These are phyloP conservation scores for Ridgeia piscesae DNA, from an alignment of 1,140 invertebrate genomes.

Conservation along the genomic window DNA sequence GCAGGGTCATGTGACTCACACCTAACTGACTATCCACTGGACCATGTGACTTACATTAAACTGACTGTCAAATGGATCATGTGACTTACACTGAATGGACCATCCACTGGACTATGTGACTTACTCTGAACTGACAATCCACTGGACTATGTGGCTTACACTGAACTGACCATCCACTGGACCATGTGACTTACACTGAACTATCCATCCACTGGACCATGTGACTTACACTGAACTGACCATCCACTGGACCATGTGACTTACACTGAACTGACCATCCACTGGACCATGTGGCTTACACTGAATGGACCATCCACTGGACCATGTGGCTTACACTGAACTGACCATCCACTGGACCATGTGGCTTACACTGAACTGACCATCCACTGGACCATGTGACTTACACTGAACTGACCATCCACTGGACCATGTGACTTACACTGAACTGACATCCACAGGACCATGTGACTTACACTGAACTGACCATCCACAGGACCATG, in stretches of 20 bases:
- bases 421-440: too few relatives aligned
- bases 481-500: constrained; percentile 84
- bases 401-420: constrained; percentile 78
- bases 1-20: constrained; percentile 49
- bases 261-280: constrained; percentile 78
- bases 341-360: too few relatives aligned
- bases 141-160: too few relatives aligned
- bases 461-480: constrained; percentile 72
- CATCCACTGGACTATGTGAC: too few relatives aligned
- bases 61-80: too few relatives aligned
- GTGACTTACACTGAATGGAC: constrained; percentile 73
- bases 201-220: too few relatives aligned
- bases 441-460: constrained; percentile 88
- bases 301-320: too few relatives aligned
- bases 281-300: too few relatives aligned
- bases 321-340: constrained; percentile 73
- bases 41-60: constrained; percentile 73
- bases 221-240: constrained; percentile 73
- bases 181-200: constrained; percentile 73
- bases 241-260: too few relatives aligned
- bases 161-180: constrained; percentile 84
- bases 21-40: too few relatives aligned
- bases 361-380: constrained; percentile 73
- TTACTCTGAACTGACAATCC: constrained; percentile 78
- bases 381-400: too few relatives aligned